Evolutionary conservation across 2,888 invertebrate species (phyloP).

Genomic region (Pristionchus fissidentatus): DNA sequence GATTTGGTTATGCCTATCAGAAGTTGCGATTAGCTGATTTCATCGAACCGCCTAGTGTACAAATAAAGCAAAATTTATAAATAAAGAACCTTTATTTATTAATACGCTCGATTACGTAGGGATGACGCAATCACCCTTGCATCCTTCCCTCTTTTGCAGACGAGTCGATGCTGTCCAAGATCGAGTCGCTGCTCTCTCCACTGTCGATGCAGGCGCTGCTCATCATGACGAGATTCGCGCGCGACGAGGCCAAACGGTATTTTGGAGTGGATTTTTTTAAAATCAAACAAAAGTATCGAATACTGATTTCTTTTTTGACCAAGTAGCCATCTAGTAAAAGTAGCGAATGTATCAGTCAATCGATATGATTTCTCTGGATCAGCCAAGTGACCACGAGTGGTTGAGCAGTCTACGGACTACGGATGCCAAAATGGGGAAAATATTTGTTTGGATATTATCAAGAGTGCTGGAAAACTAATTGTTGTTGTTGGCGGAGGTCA

Average conservation of each 20-base stretch:
- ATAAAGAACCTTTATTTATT: not conserved
- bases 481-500: too few species aligned
- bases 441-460: too few species aligned
- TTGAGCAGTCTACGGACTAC: too few species aligned
- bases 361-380: too few species aligned
- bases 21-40: too few species aligned
- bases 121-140: too few species aligned
- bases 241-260: slow-evolving; percentile 16
- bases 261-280: not conserved
- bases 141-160: not conserved
- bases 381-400: too few species aligned
- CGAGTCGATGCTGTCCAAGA: not conserved
- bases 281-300: not conserved
- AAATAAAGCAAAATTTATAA: not conserved
- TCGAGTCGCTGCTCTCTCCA: not conserved
- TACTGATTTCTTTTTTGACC: not conserved
- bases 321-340: too few species aligned
- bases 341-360: too few species aligned
- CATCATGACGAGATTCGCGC: slow-evolving; percentile 20
- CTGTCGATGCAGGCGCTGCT: not conserved
- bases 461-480: too few species aligned
- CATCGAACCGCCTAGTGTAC: not conserved
- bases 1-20: too few species aligned
- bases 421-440: too few species aligned
- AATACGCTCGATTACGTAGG: not conserved